Evolutionary conservation across 2,888 invertebrate genomes (phyloP).

Genomic region (Ennomos fuscantarius): DNA sequence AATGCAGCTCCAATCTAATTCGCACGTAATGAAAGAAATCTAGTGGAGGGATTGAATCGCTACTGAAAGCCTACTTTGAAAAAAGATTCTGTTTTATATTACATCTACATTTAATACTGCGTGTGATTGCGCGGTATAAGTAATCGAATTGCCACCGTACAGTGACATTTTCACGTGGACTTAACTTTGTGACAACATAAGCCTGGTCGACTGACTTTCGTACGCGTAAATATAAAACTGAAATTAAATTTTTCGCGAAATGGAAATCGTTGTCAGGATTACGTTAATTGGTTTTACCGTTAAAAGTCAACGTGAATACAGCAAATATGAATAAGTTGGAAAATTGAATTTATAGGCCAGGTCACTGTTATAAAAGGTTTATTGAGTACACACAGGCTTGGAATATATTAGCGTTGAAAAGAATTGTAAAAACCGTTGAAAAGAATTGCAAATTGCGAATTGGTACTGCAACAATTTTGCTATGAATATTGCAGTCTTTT

Average conservation of each 20-base stretch:
- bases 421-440: conserved; percentile 24
- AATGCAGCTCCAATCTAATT: conserved; percentile 38
- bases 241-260: conserved; percentile 25
- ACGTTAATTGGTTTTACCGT: conserved; percentile 41
- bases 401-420: conserved; percentile 20
- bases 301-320: conserved; percentile 39
- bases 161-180: conserved; percentile 5
- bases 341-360: conserved; percentile 37
- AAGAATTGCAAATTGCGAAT: conserved; percentile 25
- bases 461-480: conserved; percentile 26
- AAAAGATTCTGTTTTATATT: conserved; percentile 39
- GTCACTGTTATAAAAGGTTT: conserved; percentile 37
- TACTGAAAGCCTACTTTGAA: conserved; percentile 30
- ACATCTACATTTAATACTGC: conserved; percentile 20
- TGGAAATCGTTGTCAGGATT: conserved; percentile 32
- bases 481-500: conserved; percentile 34
- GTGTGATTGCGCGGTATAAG: conserved; percentile 30
- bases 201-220: conserved; percentile 10
- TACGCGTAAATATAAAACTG: conserved; percentile 23
- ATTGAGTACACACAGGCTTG: conserved; percentile 9
- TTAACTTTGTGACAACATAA: conserved; percentile 14
- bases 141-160: conserved; percentile 12
- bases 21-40: conserved; percentile 39
- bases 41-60: conserved; percentile 38
- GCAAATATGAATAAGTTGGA: conserved; percentile 35